Base-by-base conservation (phyloP, 2,888 invertebrate genomes). In the Amphipoea lucens region DNA sequence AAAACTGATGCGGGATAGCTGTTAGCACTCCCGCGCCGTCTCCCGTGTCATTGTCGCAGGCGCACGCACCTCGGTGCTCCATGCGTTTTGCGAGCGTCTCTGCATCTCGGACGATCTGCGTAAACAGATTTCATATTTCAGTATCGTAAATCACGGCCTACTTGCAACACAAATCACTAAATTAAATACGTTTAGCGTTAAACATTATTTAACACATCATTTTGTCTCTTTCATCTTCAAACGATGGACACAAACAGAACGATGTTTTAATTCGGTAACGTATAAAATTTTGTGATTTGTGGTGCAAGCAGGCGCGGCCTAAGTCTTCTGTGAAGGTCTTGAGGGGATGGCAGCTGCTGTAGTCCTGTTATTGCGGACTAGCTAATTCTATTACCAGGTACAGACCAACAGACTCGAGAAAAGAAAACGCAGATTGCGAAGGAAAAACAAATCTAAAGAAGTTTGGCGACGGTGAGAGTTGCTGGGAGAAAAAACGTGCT, bases 51-150 rank as follows among this genome's bases (percentile, higher is more conserved):
- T 99, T 99, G 97, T 99, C 99, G 97, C 99, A 99, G 66, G 99
- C 99, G 97, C 99, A 99, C 74, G 99, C 99, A 92, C 99, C 99
- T 88, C 99, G 98, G 97, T 99, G 99, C 97, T 99, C 99, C 99
- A 99, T 99, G 92, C 99, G 98, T 95, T 98, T 98, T 83, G 99
- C 98, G 97, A 99, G 98, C 90, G 97, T 98, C 96, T 99, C 98
- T 76, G 99, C 99, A 98, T 99, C 99, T 93, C 98, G 98, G 91
- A 99, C 97, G 94, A 99, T 99, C 99, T 99, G 81, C 2, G 42
- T 1, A 74, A n/a, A 74, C 14, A 74, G 1, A 69, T 42, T 7
- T 23, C 1, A 45, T 29, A 57, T 62, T 62, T 80, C 2, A 81
- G n/a, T 60, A n/a, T 63, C 14, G 20, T 70, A 36, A 51, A 70